Percentiles rank a stretch among this genome's conserved stretches.
Evolutionary conservation across 1,140 invertebrate species (phyloP).

Genomic region (Centruroides vittatus): DNA sequence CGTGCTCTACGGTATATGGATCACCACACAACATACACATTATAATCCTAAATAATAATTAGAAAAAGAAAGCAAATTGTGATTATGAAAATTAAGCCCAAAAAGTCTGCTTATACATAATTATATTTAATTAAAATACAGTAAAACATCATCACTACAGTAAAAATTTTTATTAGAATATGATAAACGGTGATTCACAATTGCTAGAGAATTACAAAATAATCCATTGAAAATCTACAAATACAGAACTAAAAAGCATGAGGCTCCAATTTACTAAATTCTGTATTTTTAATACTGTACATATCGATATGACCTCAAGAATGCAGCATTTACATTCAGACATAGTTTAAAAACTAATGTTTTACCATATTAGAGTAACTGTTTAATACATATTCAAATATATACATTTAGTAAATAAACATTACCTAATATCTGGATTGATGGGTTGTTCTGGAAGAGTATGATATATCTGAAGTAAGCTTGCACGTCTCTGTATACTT

Average conservation of each 20-base stretch:
- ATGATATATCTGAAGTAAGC: constrained; percentile 53
- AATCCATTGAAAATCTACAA: too few relatives aligned
- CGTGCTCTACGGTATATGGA: constrained; percentile 76
- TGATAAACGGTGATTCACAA: too few relatives aligned
- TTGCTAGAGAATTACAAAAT: too few relatives aligned
- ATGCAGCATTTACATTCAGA: too few relatives aligned
- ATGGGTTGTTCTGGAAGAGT: constrained; percentile 57
- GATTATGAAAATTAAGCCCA: not conserved
- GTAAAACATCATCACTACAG: not conserved
- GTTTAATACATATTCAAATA: too few relatives aligned
- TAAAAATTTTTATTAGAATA: too few relatives aligned
- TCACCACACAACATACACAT: constrained; percentile 97
- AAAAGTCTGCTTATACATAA: not conserved
- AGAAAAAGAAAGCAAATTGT: not conserved
- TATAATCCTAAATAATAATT: constrained; percentile 46
- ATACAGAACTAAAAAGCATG: too few relatives aligned
- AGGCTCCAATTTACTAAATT: too few relatives aligned
- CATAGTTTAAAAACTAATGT: too few relatives aligned
- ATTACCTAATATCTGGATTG: constrained; percentile 66
- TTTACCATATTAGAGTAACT: too few relatives aligned
- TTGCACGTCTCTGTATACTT: constrained; percentile 43
- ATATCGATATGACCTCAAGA: too few relatives aligned
- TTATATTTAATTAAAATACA: constrained; percentile 29
- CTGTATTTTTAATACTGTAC: too few relatives aligned
- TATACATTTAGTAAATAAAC: not conserved